phyloP scores from a whole-genome alignment of 2,113 vertebrate genomes.

The Phoenicopterus ruber region DNA sequence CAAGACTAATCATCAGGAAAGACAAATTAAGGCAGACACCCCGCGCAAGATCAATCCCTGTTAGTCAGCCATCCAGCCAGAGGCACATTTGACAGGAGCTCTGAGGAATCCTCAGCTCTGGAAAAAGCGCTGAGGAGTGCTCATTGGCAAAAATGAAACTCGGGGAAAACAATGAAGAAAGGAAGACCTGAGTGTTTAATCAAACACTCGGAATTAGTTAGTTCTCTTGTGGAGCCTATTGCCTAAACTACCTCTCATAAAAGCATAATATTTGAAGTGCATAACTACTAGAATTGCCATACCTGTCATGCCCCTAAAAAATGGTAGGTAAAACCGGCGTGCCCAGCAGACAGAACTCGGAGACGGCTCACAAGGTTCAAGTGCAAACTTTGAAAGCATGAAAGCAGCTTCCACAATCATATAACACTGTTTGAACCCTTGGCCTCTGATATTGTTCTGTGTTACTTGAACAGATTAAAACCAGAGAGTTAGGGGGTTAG shows the following conservation, averaged over 20 bases:
- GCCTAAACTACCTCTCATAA: neutral
- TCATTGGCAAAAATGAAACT: neutral
- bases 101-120: neutral
- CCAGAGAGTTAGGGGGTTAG: neutral
- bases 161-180: neutral
- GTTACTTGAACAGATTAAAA: neutral
- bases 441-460: neutral
- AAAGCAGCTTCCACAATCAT: neutral
- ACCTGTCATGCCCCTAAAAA: neutral
- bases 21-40: neutral
- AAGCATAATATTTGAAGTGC: neutral
- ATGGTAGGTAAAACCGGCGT: neutral
- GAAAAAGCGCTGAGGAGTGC: neutral
- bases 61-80: neutral
- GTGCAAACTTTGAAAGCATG: neutral
- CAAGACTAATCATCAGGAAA: slow-evolving; percentile 25
- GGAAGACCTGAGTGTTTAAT: neutral
- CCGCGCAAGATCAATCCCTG: neutral
- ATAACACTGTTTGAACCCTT: neutral
- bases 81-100: neutral
- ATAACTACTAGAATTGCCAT: neutral
- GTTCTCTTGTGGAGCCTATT: neutral
- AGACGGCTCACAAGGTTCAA: neutral
- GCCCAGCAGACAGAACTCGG: neutral
- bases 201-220: neutral